Conservation (phyloP, 1,140 invertebrate genomes). For the Thaumetopoea pityocampa region DNA sequence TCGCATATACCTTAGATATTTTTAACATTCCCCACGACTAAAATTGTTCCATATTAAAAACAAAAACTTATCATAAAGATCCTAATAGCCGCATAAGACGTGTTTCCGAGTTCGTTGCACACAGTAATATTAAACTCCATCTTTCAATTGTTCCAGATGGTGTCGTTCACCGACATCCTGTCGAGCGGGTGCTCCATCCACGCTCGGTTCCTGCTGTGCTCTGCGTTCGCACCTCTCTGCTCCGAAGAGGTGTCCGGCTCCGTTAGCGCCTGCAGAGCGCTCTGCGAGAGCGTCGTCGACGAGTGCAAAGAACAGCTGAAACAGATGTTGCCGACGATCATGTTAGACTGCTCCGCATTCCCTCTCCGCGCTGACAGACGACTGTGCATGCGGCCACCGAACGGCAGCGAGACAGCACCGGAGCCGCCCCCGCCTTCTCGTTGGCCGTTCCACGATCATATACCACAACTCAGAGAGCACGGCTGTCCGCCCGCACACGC, state of each 20-base stretch:
- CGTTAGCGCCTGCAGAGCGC: constrained; percentile 90
- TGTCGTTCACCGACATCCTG: constrained; percentile 86
- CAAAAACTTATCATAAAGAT: no score
- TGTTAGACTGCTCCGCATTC: constrained; percentile 83
- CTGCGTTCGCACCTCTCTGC: constrained; percentile 94
- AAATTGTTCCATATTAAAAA: no score
- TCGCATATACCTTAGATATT: no score
- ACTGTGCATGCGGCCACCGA: constrained; percentile 76
- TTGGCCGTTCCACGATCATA: constrained; percentile 56
- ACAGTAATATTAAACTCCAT: constrained; percentile 12
- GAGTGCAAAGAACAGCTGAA: constrained; percentile 87
- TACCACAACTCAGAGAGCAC: constrained; percentile 42
- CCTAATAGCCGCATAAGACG: no score
- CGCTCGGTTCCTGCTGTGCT: constrained; percentile 92
- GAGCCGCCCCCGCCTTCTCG: constrained; percentile 48
- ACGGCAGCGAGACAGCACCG: constrained; percentile 52
- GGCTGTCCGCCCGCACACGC: constrained; percentile 60
- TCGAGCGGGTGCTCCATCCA: constrained; percentile 91
- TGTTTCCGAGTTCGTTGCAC: no score
- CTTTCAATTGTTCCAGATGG: constrained; percentile 77
- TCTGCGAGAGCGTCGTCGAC: constrained; percentile 88
- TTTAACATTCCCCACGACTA: no score
- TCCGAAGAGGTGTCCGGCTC: constrained; percentile 90
- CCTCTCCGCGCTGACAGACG: constrained; percentile 74
- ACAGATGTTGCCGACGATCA: constrained; percentile 83